Conservation (phyloP, 2,797 vertebrate genomes). For the Pangasius larnaudii region DNA sequence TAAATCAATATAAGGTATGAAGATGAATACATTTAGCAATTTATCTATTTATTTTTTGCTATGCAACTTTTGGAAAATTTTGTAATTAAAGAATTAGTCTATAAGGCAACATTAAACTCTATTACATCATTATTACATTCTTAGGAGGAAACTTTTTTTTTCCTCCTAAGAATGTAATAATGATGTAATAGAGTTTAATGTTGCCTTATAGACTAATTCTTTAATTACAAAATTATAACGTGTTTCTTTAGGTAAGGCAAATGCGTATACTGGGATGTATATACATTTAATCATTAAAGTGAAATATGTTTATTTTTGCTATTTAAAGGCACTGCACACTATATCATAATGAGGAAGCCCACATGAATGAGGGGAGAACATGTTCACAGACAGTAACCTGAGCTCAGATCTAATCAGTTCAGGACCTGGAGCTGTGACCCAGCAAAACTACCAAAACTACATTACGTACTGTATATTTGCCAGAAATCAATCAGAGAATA, state of each 20-base stretch:
- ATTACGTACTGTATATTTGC: not conserved
- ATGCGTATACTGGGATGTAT: not conserved
- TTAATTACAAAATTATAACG: not conserved
- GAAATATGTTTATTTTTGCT: not conserved
- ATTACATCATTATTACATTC: no score
- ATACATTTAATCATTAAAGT: not conserved
- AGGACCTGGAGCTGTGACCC: not conserved
- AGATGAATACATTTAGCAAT: not conserved
- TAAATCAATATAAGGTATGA: not conserved
- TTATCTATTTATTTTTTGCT: not conserved
- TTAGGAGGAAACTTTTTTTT: not conserved
- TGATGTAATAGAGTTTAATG: not conserved
- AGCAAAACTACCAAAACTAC: not conserved
- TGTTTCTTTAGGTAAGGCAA: not conserved
- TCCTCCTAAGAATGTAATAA: not conserved
- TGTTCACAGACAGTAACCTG: not conserved
- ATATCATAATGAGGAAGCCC: not conserved
- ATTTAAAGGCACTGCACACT: not conserved
- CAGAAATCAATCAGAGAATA: constrained; percentile 1
- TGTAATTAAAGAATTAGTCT: no score
- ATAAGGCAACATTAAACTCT: no score
- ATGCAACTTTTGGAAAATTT: not conserved
- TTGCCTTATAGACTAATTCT: not conserved
- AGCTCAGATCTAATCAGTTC: not conserved
- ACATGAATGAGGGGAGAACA: not conserved